Percentiles rank a stretch among this genome's conserved stretches.
phyloP scores from a whole-genome alignment of 37 sponge, comb jelly and placozoan species.

The Bolinopsis microptera region DNA sequence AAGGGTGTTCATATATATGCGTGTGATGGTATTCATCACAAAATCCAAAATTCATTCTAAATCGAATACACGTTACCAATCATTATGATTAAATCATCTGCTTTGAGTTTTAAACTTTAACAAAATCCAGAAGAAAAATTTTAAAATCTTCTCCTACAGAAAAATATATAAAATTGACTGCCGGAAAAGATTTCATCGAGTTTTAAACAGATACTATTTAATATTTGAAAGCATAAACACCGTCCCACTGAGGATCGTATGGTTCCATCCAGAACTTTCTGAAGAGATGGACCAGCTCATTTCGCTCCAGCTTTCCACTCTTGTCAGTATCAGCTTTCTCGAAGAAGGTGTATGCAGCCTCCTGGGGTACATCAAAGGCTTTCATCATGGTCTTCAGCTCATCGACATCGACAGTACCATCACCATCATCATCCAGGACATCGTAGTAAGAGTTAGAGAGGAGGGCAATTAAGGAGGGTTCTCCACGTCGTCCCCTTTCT shows the following conservation, averaged over 20 bases:
- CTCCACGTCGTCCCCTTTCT: slow-evolving; percentile 51
- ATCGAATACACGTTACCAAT: no score
- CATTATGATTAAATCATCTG: no score
- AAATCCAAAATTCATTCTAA: no score
- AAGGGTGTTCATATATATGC: no score
- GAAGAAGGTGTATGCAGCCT: slow-evolving; percentile 54
- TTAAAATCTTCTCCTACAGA: no score
- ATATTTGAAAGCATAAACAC: neutral
- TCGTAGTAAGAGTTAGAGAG: slow-evolving; percentile 56
- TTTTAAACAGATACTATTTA: neutral
- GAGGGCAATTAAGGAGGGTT: slow-evolving; percentile 39
- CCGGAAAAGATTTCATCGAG: no score
- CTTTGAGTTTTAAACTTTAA: neutral
- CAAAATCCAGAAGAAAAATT: no score
- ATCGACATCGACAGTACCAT: slow-evolving; percentile 48
- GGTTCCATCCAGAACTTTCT: slow-evolving; percentile 62
- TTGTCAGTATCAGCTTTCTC: slow-evolving; percentile 47
- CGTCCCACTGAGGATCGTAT: slow-evolving; percentile 12
- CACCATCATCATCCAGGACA: slow-evolving; percentile 53
- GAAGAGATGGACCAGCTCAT: slow-evolving; percentile 60
- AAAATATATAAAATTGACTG: no score
- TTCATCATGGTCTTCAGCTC: slow-evolving; percentile 63
- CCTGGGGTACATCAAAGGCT: slow-evolving; percentile 58
- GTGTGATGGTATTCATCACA: no score
- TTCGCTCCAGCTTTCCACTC: slow-evolving; percentile 45